A percentile compares a stretch with the other conserved stretches of the same genome.
phyloP scores from a whole-genome alignment of 1,140 invertebrate species.

The Magallana angulata region DNA sequence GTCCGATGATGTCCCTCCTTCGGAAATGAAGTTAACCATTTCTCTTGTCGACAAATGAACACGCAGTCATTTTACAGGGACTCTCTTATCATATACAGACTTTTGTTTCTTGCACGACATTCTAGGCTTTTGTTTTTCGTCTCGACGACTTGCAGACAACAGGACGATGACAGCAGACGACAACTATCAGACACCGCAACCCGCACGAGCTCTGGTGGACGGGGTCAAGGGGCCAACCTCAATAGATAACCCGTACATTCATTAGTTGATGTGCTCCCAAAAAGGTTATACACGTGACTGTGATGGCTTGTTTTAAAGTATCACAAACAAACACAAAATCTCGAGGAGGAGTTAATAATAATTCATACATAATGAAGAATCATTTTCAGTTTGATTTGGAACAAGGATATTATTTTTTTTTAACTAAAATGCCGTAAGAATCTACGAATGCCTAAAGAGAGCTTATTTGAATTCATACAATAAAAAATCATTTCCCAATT shows the following conservation, averaged over 20 bases:
- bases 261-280: too few species aligned
- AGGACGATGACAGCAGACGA: slow-evolving; percentile 7
- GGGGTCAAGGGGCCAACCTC: not conserved
- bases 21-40: slow-evolving; percentile 7
- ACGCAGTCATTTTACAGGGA: not conserved
- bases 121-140: not conserved
- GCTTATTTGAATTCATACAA: too few species aligned
- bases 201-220: slow-evolving; percentile 26
- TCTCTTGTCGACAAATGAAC: not conserved
- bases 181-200: not conserved
- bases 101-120: slow-evolving; percentile 13
- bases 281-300: too few species aligned
- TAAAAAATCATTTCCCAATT: too few species aligned
- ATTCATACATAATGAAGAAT: too few species aligned
- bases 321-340: too few species aligned
- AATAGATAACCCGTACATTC: not conserved
- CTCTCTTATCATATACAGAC: not conserved
- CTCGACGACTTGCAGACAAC: not conserved
- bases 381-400: too few species aligned
- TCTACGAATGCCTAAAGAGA: too few species aligned
- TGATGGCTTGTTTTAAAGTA: too few species aligned
- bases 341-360: too few species aligned
- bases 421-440: too few species aligned
- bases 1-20: not conserved
- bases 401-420: too few species aligned